Percentiles rank a stretch among this genome's conserved stretches.
These are phyloP conservation scores for Plebejus anna DNA, from an alignment of 2,888 invertebrate genomes.

Conservation along the genomic window DNA sequence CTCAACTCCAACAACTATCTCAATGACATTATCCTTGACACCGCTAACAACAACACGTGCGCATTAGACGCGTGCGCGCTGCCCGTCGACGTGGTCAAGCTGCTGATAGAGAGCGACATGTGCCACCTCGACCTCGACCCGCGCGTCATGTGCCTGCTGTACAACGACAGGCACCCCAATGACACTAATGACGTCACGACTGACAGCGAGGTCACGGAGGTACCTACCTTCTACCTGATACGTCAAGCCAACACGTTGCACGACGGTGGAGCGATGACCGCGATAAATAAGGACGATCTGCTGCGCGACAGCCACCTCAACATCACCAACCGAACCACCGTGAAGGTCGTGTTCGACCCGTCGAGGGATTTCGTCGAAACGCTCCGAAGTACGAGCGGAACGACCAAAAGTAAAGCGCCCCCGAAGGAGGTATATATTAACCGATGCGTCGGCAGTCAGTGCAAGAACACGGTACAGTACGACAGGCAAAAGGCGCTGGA, in stretches of 20 bases:
- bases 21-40: constrained; percentile 62
- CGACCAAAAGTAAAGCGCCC: constrained; percentile 47
- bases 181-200: constrained; percentile 49
- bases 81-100: constrained; percentile 63
- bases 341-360: constrained; percentile 70
- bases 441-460: constrained; percentile 58
- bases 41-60: constrained; percentile 69
- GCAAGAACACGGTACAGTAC: constrained; percentile 60
- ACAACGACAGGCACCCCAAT: constrained; percentile 60
- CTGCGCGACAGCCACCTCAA: constrained; percentile 60
- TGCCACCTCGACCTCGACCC: constrained; percentile 64
- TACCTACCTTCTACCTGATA: constrained; percentile 71
- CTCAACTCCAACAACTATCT: constrained; percentile 56
- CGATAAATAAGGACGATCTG: constrained; percentile 62
- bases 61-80: constrained; percentile 66
- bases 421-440: constrained; percentile 55
- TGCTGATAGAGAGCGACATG: constrained; percentile 65
- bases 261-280: constrained; percentile 62
- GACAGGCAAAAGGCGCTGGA: constrained; percentile 71
- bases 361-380: constrained; percentile 70
- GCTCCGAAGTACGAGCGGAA: constrained; percentile 57
- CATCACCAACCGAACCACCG: constrained; percentile 66
- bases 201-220: constrained; percentile 64
- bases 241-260: constrained; percentile 60
- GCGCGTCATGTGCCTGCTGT: constrained; percentile 68